Base-by-base conservation (phyloP, 1,140 invertebrate species). In the Diorhabda carinulata region DNA sequence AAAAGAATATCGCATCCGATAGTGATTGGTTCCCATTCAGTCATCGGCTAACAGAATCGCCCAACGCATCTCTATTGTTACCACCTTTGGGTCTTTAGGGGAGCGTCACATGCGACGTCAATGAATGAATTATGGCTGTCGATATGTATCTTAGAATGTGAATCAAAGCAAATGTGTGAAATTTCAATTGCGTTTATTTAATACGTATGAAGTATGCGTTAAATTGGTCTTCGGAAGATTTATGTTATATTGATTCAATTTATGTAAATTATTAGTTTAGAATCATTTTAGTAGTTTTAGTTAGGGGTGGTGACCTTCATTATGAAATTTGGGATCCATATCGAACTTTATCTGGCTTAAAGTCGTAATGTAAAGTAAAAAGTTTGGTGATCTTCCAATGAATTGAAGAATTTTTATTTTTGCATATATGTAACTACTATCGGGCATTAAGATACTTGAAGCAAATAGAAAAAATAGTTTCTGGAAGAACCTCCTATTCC, bases 31-130 rank as follows among this genome's bases (percentile, higher is more conserved):
- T 75, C 69, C 57, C 69, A 62, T 68, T 67, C 67, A 57, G 66
- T 72, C 71, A 78, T 78, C 73, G 74, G 73, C 73, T 73, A 77
- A 73, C 72, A 74, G 72, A 77, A 75, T 73, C 74, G 64, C 73
- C 75, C 74, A 71, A 78, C 74, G 69, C 75, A 74, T 77, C 70
- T 76, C 73, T 73, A 74, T 76, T 76, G 74, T 78, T 69, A 61
- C 10, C 40, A 67, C 57, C 58, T 57, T 41, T 52, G n/a, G 47
- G 47, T 4, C n/a, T 45, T 47, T 60, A 45, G 57, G 58, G 65
- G 57, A 67, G 57, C n/a, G 57, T 44, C 57, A 67, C 57, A 60
- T 60, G 65, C 65, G 41, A 62, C 64, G 44, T 66, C 63, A 66
- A 42, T 63, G 57, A 67, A 67, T 57, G 41, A 52, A 52, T 52